Percentiles rank a stretch among this genome's conserved stretches.
Evolutionary conservation across 2,113 vertebrate species (phyloP).

Genomic region (Pao palembangensis): DNA sequence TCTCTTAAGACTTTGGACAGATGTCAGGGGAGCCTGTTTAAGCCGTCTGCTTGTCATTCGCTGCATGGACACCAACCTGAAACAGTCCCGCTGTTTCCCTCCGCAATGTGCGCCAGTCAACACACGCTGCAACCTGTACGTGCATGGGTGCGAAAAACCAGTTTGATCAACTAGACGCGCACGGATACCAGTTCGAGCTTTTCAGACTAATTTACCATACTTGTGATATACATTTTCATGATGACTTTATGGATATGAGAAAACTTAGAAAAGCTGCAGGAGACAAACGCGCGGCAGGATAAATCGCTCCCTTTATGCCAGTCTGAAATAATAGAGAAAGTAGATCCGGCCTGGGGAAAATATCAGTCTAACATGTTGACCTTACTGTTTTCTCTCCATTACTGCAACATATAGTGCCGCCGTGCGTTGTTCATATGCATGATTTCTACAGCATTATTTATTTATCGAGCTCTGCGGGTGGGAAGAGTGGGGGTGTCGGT

Average conservation of each 20-base stretch:
- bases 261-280: neutral
- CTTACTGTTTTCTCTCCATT: conserved; percentile 55
- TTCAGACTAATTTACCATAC: too few species aligned
- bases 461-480: conserved; percentile 68
- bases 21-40: conserved; percentile 35
- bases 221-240: too few species aligned
- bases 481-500: conserved; percentile 21
- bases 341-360: conserved; percentile 26
- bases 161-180: neutral
- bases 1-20: conserved; percentile 36
- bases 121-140: neutral
- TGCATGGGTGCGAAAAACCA: neutral
- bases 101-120: neutral
- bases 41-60: conserved; percentile 9
- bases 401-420: conserved; percentile 48
- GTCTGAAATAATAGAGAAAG: conserved; percentile 10
- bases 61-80: neutral
- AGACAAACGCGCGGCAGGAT: neutral
- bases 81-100: neutral
- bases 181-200: too few species aligned
- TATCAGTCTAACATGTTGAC: conserved; percentile 54
- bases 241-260: too few species aligned
- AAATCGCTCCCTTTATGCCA: neutral
- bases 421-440: conserved; percentile 73
- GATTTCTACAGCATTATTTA: conserved; percentile 73